Conservation (phyloP, 2,888 invertebrate genomes). For the Phortica okadai region DNA sequence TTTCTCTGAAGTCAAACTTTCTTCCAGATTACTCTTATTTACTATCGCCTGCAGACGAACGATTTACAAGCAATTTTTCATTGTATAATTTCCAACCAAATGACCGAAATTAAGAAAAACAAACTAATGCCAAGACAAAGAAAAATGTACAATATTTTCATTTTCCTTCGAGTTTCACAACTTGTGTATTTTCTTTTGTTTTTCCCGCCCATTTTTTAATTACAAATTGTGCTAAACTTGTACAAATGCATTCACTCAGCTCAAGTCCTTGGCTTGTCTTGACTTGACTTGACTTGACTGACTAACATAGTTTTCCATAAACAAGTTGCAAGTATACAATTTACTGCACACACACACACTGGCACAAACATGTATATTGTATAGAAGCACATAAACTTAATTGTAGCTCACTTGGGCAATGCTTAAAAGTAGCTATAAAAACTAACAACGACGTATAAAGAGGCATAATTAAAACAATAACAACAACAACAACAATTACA, state of each 20-base stretch:
- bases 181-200: neutral
- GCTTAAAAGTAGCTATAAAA: constrained; percentile 26
- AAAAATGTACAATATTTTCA: constrained; percentile 9
- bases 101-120: constrained; percentile 15
- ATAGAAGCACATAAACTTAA: neutral
- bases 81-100: constrained; percentile 1
- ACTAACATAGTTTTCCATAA: constrained; percentile 31
- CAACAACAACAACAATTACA: neutral
- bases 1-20: neutral
- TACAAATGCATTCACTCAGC: constrained; percentile 6
- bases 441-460: constrained; percentile 21
- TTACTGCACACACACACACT: constrained; percentile 1
- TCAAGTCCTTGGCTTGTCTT: neutral
- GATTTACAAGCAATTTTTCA: constrained; percentile 3
- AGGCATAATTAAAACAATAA: constrained; percentile 29
- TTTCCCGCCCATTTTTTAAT: neutral
- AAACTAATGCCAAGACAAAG: neutral
- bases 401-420: constrained; percentile 9
- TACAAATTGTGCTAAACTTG: constrained; percentile 8
- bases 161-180: neutral
- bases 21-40: constrained; percentile 8
- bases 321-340: constrained; percentile 19
- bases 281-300: constrained; percentile 5
- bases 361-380: neutral
- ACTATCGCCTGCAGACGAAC: neutral